These are phyloP conservation scores for Otus scops DNA, from an alignment of 2,797 vertebrate species.

Conservation along the genomic window DNA sequence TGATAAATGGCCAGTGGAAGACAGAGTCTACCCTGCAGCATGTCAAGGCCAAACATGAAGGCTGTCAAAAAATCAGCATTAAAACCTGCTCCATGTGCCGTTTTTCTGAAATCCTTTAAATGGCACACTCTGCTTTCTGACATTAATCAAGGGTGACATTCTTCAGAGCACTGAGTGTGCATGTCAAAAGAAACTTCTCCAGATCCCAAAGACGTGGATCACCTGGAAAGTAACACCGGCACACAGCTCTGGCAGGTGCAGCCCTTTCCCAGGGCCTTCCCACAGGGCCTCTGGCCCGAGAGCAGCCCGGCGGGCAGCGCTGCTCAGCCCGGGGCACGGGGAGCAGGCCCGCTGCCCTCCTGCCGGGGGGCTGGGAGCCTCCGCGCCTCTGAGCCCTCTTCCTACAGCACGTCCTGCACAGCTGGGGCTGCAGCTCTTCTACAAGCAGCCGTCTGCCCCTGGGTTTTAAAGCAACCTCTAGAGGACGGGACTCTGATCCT, in stretches of 20 bases:
- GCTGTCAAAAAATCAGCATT: slow-evolving; percentile 51
- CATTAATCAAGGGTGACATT: slow-evolving; percentile 27
- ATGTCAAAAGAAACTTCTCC: slow-evolving; percentile 6
- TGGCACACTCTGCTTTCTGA: slow-evolving; percentile 38
- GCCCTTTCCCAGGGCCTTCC: not conserved
- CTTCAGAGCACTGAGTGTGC: not conserved
- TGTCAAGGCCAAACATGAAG: slow-evolving; percentile 44
- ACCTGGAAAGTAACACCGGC: not conserved
- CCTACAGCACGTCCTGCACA: accelerated
- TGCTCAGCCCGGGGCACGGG: accelerated
- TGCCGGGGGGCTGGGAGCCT: not conserved
- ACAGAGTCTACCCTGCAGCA: not conserved
- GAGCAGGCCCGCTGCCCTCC: not conserved
- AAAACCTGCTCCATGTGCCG: slow-evolving; percentile 28
- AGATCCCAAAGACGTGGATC: not conserved
- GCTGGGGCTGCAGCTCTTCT: not conserved
- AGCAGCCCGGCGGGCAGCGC: accelerated
- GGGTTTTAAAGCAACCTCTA: not conserved
- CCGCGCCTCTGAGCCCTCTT: not conserved
- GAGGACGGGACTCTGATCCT: not conserved
- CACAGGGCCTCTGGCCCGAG: accelerated
- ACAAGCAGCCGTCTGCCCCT: not conserved
- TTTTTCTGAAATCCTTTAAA: slow-evolving; percentile 54
- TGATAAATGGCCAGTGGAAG: slow-evolving; percentile 40
- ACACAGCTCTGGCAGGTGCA: not conserved